Evolutionary conservation across 1,140 invertebrate genomes (phyloP), one percentile per base, ranked within the genome.

Genomic region (Mesaphorura yosii): DNA sequence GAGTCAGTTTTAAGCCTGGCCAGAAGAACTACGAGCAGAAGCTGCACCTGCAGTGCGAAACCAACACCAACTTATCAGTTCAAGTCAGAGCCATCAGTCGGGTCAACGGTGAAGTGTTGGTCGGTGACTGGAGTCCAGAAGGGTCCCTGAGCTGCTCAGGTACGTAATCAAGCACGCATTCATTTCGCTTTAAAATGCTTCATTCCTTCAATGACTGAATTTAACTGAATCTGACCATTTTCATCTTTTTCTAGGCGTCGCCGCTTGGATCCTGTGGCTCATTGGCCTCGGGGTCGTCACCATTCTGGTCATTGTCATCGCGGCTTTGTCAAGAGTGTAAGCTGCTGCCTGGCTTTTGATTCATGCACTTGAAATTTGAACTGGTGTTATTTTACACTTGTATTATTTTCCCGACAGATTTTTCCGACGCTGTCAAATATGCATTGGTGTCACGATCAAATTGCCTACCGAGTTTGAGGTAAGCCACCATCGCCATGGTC

Each of bases 361-460:
- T n/a, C 39, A 25, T 26, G 37, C 3, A 20, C 5, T 26, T 15
- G 7, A 31, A 37, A 39, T 26, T 14, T 40, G 39, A 38, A 40
- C 3, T 20, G 40, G 27, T 53, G 31, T 34, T 10, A 10, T 34
- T 34, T 44, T 29, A 42, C 44, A 26, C 27, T n/a, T n/a, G n/a
- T n/a, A 49, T 45, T 34, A 42, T 39, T 10, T 48, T 39, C 47
- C 4, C 22, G 7, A 15, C 53, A 76, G 75, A 58, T 57, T 71
- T 2, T 77, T 73, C 69, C 59, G 64, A 1, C 71, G 69, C 37
- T 76, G 68, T 42, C 70, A 70, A 60, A 67, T 67, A 3, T 77
- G 77, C 73, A 67, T 67, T 57, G 69, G 76, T 56, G 71, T 77
- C 1, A 69, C 73, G 59, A 70, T 78, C 0, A 76, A 75, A 64